Conservation (phyloP, 2,113 vertebrate genomes). For the Lates calcarifer region DNA sequence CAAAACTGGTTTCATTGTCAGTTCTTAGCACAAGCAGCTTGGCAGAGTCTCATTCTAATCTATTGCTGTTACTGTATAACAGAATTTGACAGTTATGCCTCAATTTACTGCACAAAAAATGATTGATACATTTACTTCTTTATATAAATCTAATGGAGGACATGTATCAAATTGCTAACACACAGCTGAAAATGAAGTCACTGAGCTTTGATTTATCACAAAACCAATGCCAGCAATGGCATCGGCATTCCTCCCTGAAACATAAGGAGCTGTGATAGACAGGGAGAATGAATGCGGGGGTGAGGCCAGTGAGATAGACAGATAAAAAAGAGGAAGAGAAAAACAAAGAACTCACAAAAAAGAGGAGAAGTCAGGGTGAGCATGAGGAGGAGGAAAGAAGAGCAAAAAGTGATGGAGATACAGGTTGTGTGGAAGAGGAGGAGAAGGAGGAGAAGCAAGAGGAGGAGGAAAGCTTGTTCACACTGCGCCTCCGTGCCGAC, state of each 20-base stretch:
- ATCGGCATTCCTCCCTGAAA: conserved; percentile 31
- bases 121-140: conserved; percentile 26
- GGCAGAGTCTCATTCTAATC: background rate
- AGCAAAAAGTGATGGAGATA: conserved; percentile 33
- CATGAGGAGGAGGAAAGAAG: conserved; percentile 32
- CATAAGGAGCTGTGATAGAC: conserved; percentile 36
- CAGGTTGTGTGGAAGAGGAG: conserved; percentile 37
- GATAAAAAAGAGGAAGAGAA: background rate
- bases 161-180: conserved; percentile 32
- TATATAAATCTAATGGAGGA: conserved; percentile 1
- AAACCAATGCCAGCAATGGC: background rate
- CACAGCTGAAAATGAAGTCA: conserved; percentile 37
- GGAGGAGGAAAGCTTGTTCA: conserved; percentile 58
- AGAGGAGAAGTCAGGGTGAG: conserved; percentile 25
- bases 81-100: background rate
- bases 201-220: conserved; percentile 39
- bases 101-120: conserved; percentile 4
- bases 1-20: background rate
- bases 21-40: background rate
- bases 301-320: conserved; percentile 12
- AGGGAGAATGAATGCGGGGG: conserved; percentile 15
- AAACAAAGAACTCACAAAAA: conserved; percentile 2
- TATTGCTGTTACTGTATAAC: background rate
- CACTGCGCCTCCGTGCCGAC: conserved; percentile 66
- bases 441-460: conserved; percentile 47